Percentiles rank a stretch among this genome's conserved stretches.
These are phyloP conservation scores for Nycticebus coucang DNA, from an alignment of 2,113 vertebrate genomes.

Conservation along the genomic window DNA sequence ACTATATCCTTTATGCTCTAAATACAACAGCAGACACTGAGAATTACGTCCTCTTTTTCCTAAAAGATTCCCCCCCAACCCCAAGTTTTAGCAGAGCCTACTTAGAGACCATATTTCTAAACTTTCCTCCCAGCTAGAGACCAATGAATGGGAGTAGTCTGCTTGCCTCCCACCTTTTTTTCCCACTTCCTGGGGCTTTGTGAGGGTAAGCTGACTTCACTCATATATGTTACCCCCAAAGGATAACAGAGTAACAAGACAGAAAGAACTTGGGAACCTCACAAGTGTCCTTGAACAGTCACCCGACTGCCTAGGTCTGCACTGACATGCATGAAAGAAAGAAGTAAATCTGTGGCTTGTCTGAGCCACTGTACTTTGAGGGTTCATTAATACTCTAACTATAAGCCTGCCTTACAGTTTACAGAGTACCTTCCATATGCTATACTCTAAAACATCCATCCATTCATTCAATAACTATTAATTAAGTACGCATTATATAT, in stretches of 20 bases:
- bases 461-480: not conserved
- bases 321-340: not conserved
- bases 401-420: not conserved
- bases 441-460: not conserved
- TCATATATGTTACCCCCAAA: not conserved
- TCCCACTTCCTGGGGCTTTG: not conserved
- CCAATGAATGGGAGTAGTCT: not conserved
- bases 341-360: not conserved
- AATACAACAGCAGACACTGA: not conserved
- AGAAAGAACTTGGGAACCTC: not conserved
- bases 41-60: not conserved
- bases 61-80: not conserved
- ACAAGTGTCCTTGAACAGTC: not conserved
- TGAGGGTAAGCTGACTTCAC: not conserved
- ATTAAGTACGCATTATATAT: not conserved
- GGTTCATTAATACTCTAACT: not conserved
- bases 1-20: slow-evolving; percentile 16
- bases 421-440: not conserved
- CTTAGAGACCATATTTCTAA: not conserved
- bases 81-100: not conserved
- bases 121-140: not conserved
- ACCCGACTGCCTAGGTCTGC: not conserved
- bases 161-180: not conserved
- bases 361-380: not conserved
- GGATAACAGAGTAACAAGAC: not conserved